phyloP scores from a whole-genome alignment of 2,888 invertebrate species.

The Belgica antarctica region DNA sequence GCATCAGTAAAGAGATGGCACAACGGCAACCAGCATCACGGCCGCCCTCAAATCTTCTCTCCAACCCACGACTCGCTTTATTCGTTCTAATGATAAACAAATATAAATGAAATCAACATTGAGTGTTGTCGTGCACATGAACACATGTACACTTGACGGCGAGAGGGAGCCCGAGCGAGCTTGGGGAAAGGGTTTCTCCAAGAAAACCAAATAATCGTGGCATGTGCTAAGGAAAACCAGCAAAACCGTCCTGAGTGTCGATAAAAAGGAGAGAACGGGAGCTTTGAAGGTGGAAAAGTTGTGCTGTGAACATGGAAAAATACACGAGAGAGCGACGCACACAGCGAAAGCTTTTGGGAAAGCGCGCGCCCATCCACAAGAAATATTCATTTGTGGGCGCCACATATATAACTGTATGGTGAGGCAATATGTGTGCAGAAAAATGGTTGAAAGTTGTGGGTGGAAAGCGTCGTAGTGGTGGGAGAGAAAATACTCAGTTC shows the following conservation, averaged over 20 bases:
- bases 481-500: conserved; percentile 9
- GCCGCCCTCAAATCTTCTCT: conserved; percentile 13
- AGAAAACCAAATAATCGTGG: conserved; percentile 36
- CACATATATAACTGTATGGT: conserved; percentile 32
- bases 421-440: conserved; percentile 44
- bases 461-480: conserved; percentile 4
- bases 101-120: not conserved
- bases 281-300: conserved; percentile 18
- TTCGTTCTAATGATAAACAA: conserved; percentile 15
- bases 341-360: not conserved
- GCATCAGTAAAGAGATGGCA: not conserved
- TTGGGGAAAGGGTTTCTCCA: conserved; percentile 8
- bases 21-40: not conserved
- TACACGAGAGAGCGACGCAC: conserved; percentile 5
- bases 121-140: not conserved
- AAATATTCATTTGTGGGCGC: conserved; percentile 44
- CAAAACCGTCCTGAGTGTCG: conserved; percentile 35
- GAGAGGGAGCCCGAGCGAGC: too few species aligned
- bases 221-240: conserved; percentile 40
- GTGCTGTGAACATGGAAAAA: not conserved
- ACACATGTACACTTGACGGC: too few species aligned
- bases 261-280: conserved; percentile 28
- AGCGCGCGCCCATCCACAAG: conserved; percentile 42
- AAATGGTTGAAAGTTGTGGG: conserved; percentile 43
- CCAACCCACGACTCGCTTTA: not conserved